Evolutionary conservation across 1,140 invertebrate genomes (phyloP).

Genomic region (Drosophila saltans): DNA sequence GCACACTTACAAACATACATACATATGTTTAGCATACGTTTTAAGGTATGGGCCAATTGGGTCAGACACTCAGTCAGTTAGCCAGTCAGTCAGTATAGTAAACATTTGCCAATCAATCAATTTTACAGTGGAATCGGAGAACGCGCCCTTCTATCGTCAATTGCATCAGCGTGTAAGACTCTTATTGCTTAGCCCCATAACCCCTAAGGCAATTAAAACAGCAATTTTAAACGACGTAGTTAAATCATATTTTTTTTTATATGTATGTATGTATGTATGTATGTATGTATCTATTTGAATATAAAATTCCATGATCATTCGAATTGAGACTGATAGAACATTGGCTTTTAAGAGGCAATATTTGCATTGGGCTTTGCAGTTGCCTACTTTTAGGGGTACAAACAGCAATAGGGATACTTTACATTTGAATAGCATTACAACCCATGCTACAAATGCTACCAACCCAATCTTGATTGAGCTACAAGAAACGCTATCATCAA

Average conservation of each 20-base stretch:
- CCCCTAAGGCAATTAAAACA: slow-evolving; percentile 5
- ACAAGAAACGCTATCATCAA: no score
- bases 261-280: no score
- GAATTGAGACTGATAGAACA: background rate
- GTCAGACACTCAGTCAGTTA: slow-evolving; percentile 25
- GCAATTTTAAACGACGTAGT: slow-evolving; percentile 29
- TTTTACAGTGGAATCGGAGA: slow-evolving; percentile 41
- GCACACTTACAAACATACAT: background rate
- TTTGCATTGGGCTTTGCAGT: background rate
- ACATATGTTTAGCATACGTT: background rate
- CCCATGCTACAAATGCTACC: no score
- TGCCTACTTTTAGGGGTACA: background rate
- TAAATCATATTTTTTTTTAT: slow-evolving; percentile 14
- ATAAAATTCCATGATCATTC: background rate
- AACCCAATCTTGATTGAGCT: no score
- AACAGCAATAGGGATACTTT: background rate
- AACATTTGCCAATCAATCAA: slow-evolving; percentile 57
- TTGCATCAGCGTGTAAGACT: slow-evolving; percentile 46
- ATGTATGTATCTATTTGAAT: background rate
- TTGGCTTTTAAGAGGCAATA: background rate
- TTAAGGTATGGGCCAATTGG: slow-evolving; percentile 8
- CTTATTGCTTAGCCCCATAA: background rate
- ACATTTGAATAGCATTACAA: background rate
- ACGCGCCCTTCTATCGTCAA: slow-evolving; percentile 35
- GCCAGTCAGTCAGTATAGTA: background rate